Base-by-base conservation (phyloP, 2,888 invertebrate genomes). In the Leuctra nigra region DNA sequence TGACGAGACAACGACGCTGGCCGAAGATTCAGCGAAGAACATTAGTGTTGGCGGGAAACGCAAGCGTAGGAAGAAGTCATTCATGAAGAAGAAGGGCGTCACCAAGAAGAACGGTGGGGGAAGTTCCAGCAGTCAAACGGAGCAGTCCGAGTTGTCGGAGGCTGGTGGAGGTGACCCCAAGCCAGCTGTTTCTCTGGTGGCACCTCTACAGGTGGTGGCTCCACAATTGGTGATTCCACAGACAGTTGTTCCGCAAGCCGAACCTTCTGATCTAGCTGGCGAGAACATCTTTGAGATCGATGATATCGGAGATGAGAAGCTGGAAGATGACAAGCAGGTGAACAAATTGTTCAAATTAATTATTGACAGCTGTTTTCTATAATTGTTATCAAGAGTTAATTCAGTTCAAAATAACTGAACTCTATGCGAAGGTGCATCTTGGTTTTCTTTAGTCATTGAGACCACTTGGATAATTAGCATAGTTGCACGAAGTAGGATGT, bases 21-120 rank as follows among this genome's bases (percentile, higher is more conserved):
- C 3, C 4, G 18, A n/a, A 11, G 16, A 41, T 9, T 41, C 18
- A 20, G 16, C n/a, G 6, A 41, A 41, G 20, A 11, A 11, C 11
- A 4, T 16, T 20, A 18, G 20, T 16, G 16, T 52, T 16, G 29
- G 50, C 41, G 58, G 54, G 20, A 90, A 89, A 68, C 85, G 88
- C 70, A 87, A 86, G 70, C 82, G 88, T 55, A 84, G 87, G 63
- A 84, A 87, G 75, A 88, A 84, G 77, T 82, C 83, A 33, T 78
- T 84, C 63, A 83, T 87, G 72, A 89, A 87, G 72, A 87, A 87
- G 74, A 90, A 89, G 69, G 85, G 86, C 65, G 75, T 79, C 0
- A 84, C 85, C 66, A 57, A 57, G 55, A 60, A 57, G 20, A 48
- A 48, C 22, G 38, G 47, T 9, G n/a, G n/a, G n/a, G 41, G 23